Conservation (phyloP, 2,888 invertebrate species). For the Rhaphigaster nebulosa region DNA sequence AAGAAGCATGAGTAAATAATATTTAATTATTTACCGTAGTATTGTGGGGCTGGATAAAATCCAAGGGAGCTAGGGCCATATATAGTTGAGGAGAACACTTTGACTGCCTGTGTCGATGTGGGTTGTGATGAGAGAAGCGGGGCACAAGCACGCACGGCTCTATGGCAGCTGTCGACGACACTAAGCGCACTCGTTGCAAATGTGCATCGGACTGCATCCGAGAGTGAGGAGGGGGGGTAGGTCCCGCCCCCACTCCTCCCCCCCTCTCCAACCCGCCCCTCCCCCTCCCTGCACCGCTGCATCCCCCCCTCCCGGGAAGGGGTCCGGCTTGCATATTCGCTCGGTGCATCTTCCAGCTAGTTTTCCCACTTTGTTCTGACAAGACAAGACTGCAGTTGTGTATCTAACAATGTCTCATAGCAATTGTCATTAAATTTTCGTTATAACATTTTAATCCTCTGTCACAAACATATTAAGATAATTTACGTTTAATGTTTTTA, state of each 20-base stretch:
- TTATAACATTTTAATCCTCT: too few relatives aligned
- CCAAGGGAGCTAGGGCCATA: conserved; percentile 51
- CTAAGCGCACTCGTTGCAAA: conserved; percentile 64
- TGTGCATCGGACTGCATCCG: conserved; percentile 64
- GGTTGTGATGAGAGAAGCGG: background rate
- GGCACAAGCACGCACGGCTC: background rate
- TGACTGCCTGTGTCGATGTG: conserved; percentile 43
- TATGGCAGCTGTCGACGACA: conserved; percentile 36
- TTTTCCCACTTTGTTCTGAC: background rate
- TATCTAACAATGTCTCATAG: background rate
- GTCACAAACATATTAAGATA: too few relatives aligned
- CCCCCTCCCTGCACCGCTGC: conserved; percentile 45
- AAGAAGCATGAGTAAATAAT: background rate
- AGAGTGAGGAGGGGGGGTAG: conserved; percentile 53
- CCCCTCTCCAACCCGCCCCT: conserved; percentile 61
- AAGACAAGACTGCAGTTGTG: background rate
- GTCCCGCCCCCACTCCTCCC: conserved; percentile 6
- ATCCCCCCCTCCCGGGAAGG: background rate
- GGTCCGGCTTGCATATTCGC: background rate
- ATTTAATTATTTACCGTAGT: conserved; percentile 50
- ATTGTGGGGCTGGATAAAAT: conserved; percentile 56
- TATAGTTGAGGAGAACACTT: conserved; percentile 48
- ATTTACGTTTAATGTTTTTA: too few relatives aligned
- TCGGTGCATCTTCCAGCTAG: background rate
- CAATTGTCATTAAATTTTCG: too few relatives aligned